Evolutionary conservation across 23 tunicate species (phyloP), one percentile per base, ranked within the genome.

Genomic region (Halocynthia aurantium): DNA sequence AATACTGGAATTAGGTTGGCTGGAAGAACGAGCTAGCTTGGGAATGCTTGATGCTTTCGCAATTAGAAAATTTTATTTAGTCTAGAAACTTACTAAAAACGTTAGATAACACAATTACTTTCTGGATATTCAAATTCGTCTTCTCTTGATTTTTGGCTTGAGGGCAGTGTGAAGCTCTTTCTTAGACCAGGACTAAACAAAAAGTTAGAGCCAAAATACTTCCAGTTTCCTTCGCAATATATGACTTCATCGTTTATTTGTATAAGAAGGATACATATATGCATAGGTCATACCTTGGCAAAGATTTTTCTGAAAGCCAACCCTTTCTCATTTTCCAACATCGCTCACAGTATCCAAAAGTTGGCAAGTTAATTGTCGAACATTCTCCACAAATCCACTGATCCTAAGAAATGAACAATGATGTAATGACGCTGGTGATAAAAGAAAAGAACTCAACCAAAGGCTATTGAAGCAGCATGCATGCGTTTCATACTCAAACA

Each of bases 291-390:
- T 31, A 31, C 44, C 44, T 31, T 31, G 44, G 44, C 44, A 31
- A 31, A 31, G 44, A 31, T 31, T 6, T 74, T 8, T 54, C 63
- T 8, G 78, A 54, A 8, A 74, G 50, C 96, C 96, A 89, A 20
- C 84, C 87, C 67, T 75, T 74, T n/a, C 96, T 56, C 49, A 84
- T 53, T 71, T 84, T 89, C 96, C 96, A 89, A 60, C 96, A 89
- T 7, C 96, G 70, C 49, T 75, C 80, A 68, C 96, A 89, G 62
- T 72, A 89, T 5, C 96, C 82, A 15, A 84, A 82, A 61, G 83
- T 89, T 21, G 96, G 96, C 0, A 83, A 17, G 51, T 89, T 89
- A 50, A 62, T 84, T 51, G 84, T 80, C 13, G 63, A 22, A 67
- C 96, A 89, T 53, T 80, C 96, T n/a, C 18, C 19, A 31, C 96